Base-by-base conservation (phyloP, 2,113 vertebrate species). In the Syngnathus typhle region DNA sequence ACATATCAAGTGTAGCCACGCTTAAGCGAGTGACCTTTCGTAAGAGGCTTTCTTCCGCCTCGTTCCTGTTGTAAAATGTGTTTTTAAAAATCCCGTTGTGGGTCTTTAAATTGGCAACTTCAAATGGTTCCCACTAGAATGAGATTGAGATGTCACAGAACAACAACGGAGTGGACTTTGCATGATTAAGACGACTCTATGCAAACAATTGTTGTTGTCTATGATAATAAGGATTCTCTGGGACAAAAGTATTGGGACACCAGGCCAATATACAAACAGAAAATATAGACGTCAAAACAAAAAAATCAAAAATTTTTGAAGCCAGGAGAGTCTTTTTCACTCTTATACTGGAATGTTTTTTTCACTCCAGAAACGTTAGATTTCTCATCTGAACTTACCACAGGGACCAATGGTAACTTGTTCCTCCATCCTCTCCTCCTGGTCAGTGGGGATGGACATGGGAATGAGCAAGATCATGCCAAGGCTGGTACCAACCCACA, bases 401-500 rank as follows among this genome's bases (percentile, higher is more conserved):
- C 93, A 94, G 46, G 95, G 94, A 0, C 93, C 92, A 60, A 94
- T 91, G 69, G 93, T 84, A 76, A 98, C 92, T 0, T 92, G 90
- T 55, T 98, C 95, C 67, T 93, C 92, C 84, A 93, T 88, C 80
- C 96, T 92, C 64, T 94, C 92, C n/a, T 99, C 94, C 1, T 95
- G 93, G 4, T 91, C 88, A 0, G 84, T 87, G 32, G 96, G 93
- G 65, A 98, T 87, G 54, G 93, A 98, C 74, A 99, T 86, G 16
- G 96, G 94, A 67, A 99, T 89, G 75, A 96, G 86, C 66, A 95
- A 89, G 69, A 94, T 94, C 88, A 95, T 91, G 7, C 97, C 97
- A 0, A 98, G 88, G 79, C 96, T 98, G 2, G 96, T 99, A 76
- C 97, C 97, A 58, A 97, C 95, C 94, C 97, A 99, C 65, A 99